These are phyloP conservation scores for Apteryx mantelli DNA, from an alignment of 2,113 vertebrate genomes.

Conservation along the genomic window DNA sequence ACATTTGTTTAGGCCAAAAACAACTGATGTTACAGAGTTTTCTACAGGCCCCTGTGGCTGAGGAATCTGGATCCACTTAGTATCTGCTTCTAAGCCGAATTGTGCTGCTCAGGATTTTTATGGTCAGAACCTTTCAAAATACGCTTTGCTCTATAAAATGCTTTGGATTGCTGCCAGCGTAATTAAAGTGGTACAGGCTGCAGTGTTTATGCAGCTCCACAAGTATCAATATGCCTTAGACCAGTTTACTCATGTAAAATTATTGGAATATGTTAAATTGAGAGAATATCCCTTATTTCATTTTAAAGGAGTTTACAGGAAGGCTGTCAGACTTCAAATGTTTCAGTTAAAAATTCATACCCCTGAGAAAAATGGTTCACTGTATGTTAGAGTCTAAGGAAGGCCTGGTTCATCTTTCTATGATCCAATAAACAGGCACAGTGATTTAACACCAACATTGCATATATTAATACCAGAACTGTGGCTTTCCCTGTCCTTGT, in stretches of 20 bases:
- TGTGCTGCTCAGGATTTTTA: neutral
- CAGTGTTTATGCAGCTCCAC: neutral
- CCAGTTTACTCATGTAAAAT: neutral
- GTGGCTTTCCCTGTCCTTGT: neutral
- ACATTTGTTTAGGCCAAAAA: neutral
- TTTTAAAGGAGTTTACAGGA: neutral
- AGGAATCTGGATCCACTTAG: neutral
- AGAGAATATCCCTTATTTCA: neutral
- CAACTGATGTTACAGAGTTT: neutral
- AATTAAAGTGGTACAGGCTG: neutral
- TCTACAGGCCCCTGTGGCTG: neutral
- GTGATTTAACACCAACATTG: neutral
- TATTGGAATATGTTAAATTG: neutral
- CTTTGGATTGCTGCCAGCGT: neutral
- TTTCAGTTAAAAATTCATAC: neutral
- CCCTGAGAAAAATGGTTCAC: neutral
- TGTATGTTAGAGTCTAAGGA: neutral
- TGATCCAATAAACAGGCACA: neutral
- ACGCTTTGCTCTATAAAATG: neutral
- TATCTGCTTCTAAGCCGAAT: neutral
- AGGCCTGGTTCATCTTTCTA: neutral
- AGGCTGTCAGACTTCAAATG: neutral
- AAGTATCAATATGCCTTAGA: neutral
- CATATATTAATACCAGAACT: neutral
- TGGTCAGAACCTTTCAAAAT: neutral